Evolutionary conservation across 2,113 vertebrate genomes (phyloP), one percentile per base, ranked within the genome.

Genomic region (Petroica traversi): DNA sequence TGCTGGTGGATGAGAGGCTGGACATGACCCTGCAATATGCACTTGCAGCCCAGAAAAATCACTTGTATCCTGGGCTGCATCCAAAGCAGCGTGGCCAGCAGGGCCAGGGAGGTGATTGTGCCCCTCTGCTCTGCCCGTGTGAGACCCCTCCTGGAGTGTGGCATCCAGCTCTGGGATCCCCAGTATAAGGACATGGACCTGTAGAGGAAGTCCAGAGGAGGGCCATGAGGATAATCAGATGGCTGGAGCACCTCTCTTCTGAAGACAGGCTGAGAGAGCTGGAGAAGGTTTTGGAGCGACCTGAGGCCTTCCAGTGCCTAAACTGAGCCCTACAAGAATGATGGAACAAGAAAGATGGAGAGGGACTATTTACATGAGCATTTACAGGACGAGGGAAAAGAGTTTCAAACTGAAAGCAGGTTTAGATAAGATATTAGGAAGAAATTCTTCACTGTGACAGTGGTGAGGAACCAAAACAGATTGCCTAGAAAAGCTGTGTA

Each of bases 111-210:
- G 40, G 14, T 5, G 20, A 62, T 41, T 54, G 25, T 61, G 12
- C 20, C 14, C 8, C 29, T 89, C n/a, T 52, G 14, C 29, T 52
- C 16, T 59, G 20, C 14, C 14, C 29, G 46, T 62, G 29, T 68
- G 17, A 82, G 34, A 55, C 5, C 2, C 20, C 46, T 75, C 2
- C n/a, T 46, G n/a, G 11, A 75, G 1, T 5, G 4, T 4, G 1
- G 46, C 12, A 54, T 14, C n/a, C 45, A 67, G 31, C 34, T 63
- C 34, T 5, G 2, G 36, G 34, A 31, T 40, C 14, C 8, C 7
- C 34, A 72, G 1, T 1, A 6, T 22, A 41, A n/a, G 4, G 25
- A 40, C 5, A 6, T 19, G 20, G 58, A 36, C 31, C 6, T 57
- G 14, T 14, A 20, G 26, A 57, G 11, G 5, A 14, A 55, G 31